phyloP scores from a whole-genome alignment of 2,113 vertebrate genomes.

The Ia io region DNA sequence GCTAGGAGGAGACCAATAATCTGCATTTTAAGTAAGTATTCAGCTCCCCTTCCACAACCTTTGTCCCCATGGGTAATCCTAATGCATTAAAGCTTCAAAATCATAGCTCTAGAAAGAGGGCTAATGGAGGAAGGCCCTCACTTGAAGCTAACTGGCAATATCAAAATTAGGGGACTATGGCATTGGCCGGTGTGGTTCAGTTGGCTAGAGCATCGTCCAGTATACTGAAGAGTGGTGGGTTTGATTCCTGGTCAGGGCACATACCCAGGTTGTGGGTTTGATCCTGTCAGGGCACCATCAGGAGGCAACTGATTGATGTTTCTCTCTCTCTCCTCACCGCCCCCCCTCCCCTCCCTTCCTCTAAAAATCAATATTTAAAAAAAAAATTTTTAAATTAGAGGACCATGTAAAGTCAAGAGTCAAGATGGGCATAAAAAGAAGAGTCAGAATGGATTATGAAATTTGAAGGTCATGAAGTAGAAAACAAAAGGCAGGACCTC shows the following conservation, averaged over 20 bases:
- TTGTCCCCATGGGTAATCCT: not conserved
- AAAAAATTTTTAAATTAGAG: not conserved
- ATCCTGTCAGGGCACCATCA: too few relatives aligned
- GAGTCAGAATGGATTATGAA: not conserved
- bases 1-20: not conserved
- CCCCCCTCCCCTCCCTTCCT: not conserved
- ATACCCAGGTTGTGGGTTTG: not conserved
- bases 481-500: not conserved
- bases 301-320: not conserved
- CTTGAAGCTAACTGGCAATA: not conserved
- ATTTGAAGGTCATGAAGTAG: not conserved
- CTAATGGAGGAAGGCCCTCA: not conserved
- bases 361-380: too few relatives aligned
- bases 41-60: not conserved
- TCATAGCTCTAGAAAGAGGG: not conserved
- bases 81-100: constrained; percentile 29
- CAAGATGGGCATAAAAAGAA: not conserved
- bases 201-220: not conserved
- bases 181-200: not conserved
- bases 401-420: not conserved
- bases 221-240: not conserved
- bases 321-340: not conserved
- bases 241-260: not conserved
- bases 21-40: not conserved
- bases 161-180: not conserved